Base-by-base conservation (phyloP, 2,797 vertebrate species). In the Spea hammondii region DNA sequence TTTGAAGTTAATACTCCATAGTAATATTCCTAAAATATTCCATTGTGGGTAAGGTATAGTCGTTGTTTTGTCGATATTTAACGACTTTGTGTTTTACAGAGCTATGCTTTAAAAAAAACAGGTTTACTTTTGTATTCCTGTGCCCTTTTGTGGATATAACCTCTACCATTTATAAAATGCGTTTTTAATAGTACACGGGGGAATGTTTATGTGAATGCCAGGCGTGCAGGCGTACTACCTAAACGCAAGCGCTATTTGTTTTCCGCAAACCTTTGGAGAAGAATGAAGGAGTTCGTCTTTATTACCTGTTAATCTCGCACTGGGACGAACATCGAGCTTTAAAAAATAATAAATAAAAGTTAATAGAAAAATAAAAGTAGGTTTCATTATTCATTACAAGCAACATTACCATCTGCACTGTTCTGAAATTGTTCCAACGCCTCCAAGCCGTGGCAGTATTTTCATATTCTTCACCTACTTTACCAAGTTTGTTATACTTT, bases 281-380 rank as follows among this genome's bases (percentile, higher is more conserved):
- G 76, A 77, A 78, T 65, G 59, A 77, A 51, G 55, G 48, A 65
- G 54, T 70, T 71, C 68, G 49, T 71, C 68, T 65, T 65, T 71
- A 78, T 78, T 71, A 70, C 64, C 12, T 78, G 60, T 72, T 78
- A 78, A 51, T n/a, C 59, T 62, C 17, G 32, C 50, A 78, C 50
- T 10, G 54, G 76, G 51, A 54, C 64, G 55, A 77, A 77, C 50
- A 50, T 13, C 64, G n/a, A 50, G 8, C 32, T 62, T 62, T 11
- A 53, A 11, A 53, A 53, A 53, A 53, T 53, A 62, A 32, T 57
- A 57, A 57, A 57, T n/a, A 32, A 62, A 32, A 62, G 1, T 62
- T 32, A 2, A 32, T 32, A 17, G 59, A 6, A 62, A 62, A 14
- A 32, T 62, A 62, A 62, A 14, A 62, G n/a, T 5, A 1, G 59